A percentile compares a stretch with the other conserved stretches of the same genome.
Conservation (phyloP, 2,797 vertebrate species). For the Halcyon leucocephala region DNA sequence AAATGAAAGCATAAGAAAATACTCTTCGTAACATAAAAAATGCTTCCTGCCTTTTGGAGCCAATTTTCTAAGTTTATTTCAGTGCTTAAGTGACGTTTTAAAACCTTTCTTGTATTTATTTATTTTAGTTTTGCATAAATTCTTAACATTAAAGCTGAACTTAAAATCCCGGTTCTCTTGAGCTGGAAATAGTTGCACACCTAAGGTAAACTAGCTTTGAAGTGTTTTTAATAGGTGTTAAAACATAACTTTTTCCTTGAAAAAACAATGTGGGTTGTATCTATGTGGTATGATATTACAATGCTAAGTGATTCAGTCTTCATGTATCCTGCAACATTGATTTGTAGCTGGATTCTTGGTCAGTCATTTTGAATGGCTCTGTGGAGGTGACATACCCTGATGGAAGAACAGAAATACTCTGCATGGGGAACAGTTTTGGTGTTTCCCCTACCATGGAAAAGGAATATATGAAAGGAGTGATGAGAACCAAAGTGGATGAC, state of each 20-base stretch:
- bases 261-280: background rate
- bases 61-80: background rate
- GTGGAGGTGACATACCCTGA: constrained; percentile 97
- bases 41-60: background rate
- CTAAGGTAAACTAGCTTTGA: background rate
- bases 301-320: background rate
- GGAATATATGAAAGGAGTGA: constrained; percentile 98
- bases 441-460: constrained; percentile 99
- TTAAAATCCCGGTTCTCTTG: background rate
- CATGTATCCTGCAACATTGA: background rate
- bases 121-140: background rate
- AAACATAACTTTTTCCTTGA: background rate
- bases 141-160: background rate
- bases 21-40: background rate
- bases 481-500: constrained; percentile 99
- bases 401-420: constrained; percentile 92
- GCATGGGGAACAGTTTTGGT: constrained; percentile 99
- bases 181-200: background rate
- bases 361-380: constrained; percentile 97
- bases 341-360: constrained; percentile 96
- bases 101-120: background rate
- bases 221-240: background rate
- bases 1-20: background rate
- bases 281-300: background rate
- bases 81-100: background rate